These are phyloP conservation scores for Phaetusa simplex DNA, from an alignment of 2,113 vertebrate species.

Conservation along the genomic window DNA sequence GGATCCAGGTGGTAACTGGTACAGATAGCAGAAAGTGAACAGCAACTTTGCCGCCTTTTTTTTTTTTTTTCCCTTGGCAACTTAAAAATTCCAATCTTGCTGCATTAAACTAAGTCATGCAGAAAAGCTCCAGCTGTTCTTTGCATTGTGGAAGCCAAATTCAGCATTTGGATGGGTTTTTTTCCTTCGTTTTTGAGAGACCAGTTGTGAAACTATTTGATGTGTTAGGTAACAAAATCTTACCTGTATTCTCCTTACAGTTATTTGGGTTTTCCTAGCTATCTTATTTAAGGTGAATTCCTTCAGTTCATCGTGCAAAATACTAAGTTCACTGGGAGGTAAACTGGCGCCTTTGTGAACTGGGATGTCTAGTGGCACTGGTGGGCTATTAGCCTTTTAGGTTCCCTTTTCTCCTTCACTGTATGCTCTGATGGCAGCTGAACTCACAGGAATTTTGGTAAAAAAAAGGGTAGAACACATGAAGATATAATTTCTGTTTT, in stretches of 20 bases:
- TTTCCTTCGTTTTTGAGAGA: constrained; percentile 38
- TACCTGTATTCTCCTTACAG: background rate
- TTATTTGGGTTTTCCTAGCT: background rate
- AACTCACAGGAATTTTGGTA: background rate
- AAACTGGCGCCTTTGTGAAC: background rate
- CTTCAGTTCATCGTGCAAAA: background rate
- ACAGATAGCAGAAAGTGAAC: constrained; percentile 42
- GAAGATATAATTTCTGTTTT: background rate
- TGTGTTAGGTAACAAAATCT: constrained; percentile 1
- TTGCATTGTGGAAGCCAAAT: constrained; percentile 49
- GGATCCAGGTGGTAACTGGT: constrained; percentile 33
- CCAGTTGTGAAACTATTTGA: constrained; percentile 27
- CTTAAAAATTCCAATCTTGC: constrained; percentile 68
- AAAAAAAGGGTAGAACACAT: background rate
- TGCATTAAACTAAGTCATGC: constrained; percentile 68
- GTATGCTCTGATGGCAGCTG: background rate
- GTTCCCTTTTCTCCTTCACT: background rate
- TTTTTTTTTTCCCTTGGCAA: constrained; percentile 38
- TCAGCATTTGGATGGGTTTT: constrained; percentile 1
- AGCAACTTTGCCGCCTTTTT: constrained; percentile 18
- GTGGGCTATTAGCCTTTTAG: background rate
- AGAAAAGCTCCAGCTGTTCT: constrained; percentile 73
- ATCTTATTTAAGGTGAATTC: background rate
- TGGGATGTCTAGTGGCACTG: background rate
- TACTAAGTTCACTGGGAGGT: background rate